Evolutionary conservation across 2,888 invertebrate species (phyloP).

Genomic region (Chrysolina haemoptera): DNA sequence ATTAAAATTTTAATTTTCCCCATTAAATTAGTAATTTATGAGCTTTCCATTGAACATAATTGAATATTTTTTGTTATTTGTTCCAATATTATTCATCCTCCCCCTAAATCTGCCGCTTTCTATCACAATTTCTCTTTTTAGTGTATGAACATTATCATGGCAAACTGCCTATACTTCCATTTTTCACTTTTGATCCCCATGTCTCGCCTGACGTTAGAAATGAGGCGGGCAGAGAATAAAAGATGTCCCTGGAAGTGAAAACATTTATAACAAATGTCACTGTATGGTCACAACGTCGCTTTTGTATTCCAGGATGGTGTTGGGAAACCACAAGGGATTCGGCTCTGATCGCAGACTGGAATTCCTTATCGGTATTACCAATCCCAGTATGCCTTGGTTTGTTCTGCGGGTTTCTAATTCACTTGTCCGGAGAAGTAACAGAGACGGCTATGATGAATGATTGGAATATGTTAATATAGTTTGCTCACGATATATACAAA

Average conservation of each 20-base stretch:
- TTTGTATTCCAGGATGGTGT: slow-evolving; percentile 61
- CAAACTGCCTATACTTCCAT: slow-evolving; percentile 23
- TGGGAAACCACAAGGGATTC: slow-evolving; percentile 53
- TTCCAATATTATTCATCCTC: no score
- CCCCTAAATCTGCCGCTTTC: neutral
- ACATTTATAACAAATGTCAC: slow-evolving; percentile 64
- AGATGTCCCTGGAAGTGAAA: slow-evolving; percentile 56
- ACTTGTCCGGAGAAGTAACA: slow-evolving; percentile 44
- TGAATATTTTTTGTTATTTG: no score
- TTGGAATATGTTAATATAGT: neutral
- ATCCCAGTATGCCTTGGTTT: slow-evolving; percentile 59
- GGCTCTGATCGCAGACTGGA: slow-evolving; percentile 60
- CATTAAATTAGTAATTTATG: no score
- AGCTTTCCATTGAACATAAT: no score
- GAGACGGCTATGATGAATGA: neutral
- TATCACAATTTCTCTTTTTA: neutral
- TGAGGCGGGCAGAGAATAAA: slow-evolving; percentile 57
- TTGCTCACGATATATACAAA: no score
- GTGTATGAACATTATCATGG: neutral
- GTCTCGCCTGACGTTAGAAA: slow-evolving; percentile 54
- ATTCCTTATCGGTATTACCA: slow-evolving; percentile 66
- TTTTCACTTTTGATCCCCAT: slow-evolving; percentile 48
- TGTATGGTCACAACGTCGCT: slow-evolving; percentile 59
- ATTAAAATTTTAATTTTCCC: no score
- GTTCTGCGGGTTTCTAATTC: slow-evolving; percentile 63